phyloP scores from a whole-genome alignment of 2,797 vertebrate species.

The Sebastes nivosus region DNA sequence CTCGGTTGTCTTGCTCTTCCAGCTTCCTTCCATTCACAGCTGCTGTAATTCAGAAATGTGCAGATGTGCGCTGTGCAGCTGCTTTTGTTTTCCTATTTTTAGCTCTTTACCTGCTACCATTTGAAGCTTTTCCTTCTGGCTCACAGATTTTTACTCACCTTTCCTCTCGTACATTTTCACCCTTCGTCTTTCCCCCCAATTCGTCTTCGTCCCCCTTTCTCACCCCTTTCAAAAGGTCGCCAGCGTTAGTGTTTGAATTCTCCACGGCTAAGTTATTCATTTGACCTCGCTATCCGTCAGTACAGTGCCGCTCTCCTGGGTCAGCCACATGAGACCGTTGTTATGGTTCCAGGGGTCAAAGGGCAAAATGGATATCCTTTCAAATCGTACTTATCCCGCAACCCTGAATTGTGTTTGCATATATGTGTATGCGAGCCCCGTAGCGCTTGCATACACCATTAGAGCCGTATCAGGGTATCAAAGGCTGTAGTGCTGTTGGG shows the following conservation, averaged over 20 bases:
- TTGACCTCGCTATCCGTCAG: constrained; percentile 62
- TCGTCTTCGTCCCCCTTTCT: constrained; percentile 17
- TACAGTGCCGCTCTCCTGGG: constrained; percentile 47
- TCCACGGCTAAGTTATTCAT: constrained; percentile 53
- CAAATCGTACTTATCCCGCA: constrained; percentile 36
- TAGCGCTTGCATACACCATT: constrained; percentile 16
- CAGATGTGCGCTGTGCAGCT: not conserved
- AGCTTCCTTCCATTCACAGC: not conserved
- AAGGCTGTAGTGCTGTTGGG: constrained; percentile 49
- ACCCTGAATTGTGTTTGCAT: constrained; percentile 39
- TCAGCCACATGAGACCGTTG: constrained; percentile 61
- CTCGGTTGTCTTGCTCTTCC: constrained; percentile 5
- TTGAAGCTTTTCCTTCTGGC: not conserved
- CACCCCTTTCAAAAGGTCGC: constrained; percentile 44
- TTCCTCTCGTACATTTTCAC: not conserved
- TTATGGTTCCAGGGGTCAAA: constrained; percentile 60
- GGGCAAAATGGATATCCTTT: constrained; percentile 70
- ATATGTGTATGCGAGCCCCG: constrained; percentile 40
- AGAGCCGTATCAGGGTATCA: constrained; percentile 53
- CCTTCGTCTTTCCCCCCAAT: not conserved
- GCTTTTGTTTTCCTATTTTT: constrained; percentile 8
- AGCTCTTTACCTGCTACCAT: constrained; percentile 6
- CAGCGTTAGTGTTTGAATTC: constrained; percentile 60
- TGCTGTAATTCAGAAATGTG: constrained; percentile 3
- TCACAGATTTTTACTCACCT: constrained; percentile 27